A percentile compares a stretch with the other conserved stretches of the same genome.
Conservation (phyloP, 2,113 vertebrate genomes). For the Chloroceryle aenea region DNA sequence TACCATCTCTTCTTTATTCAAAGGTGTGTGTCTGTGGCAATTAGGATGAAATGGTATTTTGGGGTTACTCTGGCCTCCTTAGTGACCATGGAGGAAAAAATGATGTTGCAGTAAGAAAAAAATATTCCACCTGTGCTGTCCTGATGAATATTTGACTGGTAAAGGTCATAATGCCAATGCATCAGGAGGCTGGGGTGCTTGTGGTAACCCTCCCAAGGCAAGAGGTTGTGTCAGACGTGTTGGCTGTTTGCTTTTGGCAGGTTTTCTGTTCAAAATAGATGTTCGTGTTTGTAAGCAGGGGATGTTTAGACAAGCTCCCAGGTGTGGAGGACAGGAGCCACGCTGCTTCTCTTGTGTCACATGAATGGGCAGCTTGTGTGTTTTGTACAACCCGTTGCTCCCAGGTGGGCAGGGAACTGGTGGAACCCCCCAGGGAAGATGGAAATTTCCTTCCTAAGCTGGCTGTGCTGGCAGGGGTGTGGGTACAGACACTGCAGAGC, state of each 20-base stretch:
- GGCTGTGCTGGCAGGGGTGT: accelerated
- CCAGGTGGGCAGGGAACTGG: neutral
- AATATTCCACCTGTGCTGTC: accelerated
- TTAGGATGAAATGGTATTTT: neutral
- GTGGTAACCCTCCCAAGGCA: neutral
- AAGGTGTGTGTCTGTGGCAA: neutral
- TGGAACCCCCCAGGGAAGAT: neutral
- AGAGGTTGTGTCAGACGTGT: neutral
- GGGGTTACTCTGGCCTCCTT: neutral
- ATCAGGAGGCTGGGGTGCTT: neutral
- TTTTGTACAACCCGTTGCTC: neutral
- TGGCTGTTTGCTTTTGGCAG: neutral
- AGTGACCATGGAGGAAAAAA: neutral
- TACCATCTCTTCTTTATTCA: neutral
- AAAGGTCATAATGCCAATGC: accelerated
- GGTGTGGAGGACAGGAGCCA: accelerated
- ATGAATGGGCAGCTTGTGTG: neutral
- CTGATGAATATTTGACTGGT: neutral
- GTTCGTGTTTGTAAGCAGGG: accelerated
- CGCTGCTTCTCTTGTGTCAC: neutral
- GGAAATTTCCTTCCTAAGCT: neutral
- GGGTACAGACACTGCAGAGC: neutral
- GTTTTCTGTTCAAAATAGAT: neutral
- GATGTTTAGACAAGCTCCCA: neutral
- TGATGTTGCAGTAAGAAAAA: neutral